These are phyloP conservation scores for Psix sp. DNA, from an alignment of 1,140 invertebrate species.

Conservation along the genomic window DNA sequence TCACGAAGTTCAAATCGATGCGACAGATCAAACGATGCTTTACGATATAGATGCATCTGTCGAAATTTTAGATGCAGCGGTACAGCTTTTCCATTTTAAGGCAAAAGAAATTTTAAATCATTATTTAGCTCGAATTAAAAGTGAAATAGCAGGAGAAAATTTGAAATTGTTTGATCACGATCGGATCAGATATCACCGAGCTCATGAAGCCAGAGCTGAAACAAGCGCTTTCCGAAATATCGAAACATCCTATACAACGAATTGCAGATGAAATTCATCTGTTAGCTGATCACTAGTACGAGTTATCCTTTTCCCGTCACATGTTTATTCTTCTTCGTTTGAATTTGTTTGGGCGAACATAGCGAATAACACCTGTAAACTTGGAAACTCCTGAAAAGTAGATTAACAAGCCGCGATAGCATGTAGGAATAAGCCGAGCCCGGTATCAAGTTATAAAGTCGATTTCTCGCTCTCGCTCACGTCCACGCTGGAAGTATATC, in stretches of 20 bases:
- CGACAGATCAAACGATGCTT: no score
- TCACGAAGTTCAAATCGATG: no score
- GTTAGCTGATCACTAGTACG: conserved; percentile 24
- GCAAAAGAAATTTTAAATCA: neutral
- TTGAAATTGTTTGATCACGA: conserved; percentile 22
- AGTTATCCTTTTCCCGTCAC: conserved; percentile 25
- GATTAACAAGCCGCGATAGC: neutral
- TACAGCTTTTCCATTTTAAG: neutral
- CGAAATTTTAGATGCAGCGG: neutral
- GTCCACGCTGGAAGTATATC: neutral
- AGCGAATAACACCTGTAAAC: conserved; percentile 14
- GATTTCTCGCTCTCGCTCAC: conserved; percentile 1
- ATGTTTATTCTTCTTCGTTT: conserved; percentile 28
- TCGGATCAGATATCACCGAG: conserved; percentile 22
- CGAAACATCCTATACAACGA: neutral
- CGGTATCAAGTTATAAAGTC: neutral
- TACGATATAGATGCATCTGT: no score
- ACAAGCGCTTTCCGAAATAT: neutral
- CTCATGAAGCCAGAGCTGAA: conserved; percentile 32
- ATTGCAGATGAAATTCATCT: conserved; percentile 30
- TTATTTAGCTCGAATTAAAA: conserved; percentile 3
- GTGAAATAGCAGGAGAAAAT: conserved; percentile 15
- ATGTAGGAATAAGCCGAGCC: neutral
- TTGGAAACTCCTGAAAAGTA: neutral
- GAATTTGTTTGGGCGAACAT: conserved; percentile 28